These are phyloP conservation scores for Asteroscopus sphinx DNA, from an alignment of 2,888 invertebrate species.

Conservation along the genomic window DNA sequence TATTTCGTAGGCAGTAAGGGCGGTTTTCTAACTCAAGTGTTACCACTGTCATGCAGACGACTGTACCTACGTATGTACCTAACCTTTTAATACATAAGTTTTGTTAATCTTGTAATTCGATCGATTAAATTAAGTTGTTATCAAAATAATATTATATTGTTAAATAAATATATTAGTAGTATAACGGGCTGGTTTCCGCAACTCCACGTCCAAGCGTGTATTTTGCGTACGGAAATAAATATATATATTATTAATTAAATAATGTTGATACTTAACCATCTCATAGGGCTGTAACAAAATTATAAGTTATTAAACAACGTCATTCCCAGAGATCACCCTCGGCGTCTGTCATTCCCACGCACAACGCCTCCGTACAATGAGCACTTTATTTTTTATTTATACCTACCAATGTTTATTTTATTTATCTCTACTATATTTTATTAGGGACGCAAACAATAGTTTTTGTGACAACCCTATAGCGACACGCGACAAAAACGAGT, in stretches of 20 bases:
- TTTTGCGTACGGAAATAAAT: background rate
- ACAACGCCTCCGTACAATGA: conserved; percentile 62
- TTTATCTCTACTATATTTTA: conserved; percentile 64
- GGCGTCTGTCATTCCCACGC: conserved; percentile 68
- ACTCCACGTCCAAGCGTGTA: too few species aligned
- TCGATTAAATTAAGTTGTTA: too few species aligned
- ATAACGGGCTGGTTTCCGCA: too few species aligned
- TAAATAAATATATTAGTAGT: background rate
- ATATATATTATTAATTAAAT: background rate
- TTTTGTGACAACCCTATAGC: conserved; percentile 59
- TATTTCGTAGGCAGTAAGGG: too few species aligned
- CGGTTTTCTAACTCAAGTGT: too few species aligned
- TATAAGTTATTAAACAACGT: conserved; percentile 44
- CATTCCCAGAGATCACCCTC: conserved; percentile 57
- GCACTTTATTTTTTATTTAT: conserved; percentile 70
- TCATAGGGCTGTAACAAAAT: conserved; percentile 12
- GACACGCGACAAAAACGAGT: conserved; percentile 64
- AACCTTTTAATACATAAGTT: too few species aligned
- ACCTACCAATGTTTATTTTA: conserved; percentile 71
- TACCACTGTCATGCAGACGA: too few species aligned
- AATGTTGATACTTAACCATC: conserved; percentile 17
- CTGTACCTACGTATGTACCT: too few species aligned
- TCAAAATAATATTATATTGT: too few species aligned
- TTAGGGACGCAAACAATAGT: conserved; percentile 60
- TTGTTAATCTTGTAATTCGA: background rate